phyloP scores from a whole-genome alignment of 2,888 invertebrate species.

The Trypoxylon attenuatum region DNA sequence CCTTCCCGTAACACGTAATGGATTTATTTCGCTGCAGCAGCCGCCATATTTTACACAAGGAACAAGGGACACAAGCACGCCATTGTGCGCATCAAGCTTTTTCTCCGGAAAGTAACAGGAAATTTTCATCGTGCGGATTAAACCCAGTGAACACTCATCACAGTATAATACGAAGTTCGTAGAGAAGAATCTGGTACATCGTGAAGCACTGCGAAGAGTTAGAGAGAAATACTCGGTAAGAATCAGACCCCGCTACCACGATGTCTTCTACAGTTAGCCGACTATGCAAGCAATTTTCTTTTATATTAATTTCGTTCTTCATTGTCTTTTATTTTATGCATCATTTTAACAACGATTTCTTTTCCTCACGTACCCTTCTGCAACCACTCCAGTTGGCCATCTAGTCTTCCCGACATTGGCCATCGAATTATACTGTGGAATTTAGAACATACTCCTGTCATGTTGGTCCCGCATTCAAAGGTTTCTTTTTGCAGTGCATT shows the following conservation, averaged over 20 bases:
- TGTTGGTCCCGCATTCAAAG: background rate
- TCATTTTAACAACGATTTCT: too few species aligned
- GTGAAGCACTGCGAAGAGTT: background rate
- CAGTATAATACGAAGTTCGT: too few species aligned
- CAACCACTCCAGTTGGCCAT: too few species aligned
- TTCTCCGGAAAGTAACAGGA: slow-evolving; percentile 18
- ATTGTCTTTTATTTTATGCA: too few species aligned
- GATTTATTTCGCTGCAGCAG: slow-evolving; percentile 21
- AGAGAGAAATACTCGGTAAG: background rate
- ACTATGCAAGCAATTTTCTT: background rate
- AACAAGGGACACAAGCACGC: slow-evolving; percentile 51
- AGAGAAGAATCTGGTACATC: background rate
- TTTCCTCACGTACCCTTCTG: too few species aligned
- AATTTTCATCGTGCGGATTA: background rate
- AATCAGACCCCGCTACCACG: background rate
- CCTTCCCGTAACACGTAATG: slow-evolving; percentile 40
- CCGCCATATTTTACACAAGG: slow-evolving; percentile 52
- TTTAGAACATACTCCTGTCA: slow-evolving; percentile 1
- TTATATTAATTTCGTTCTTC: background rate
- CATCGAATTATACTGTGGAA: background rate
- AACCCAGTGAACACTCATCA: too few species aligned
- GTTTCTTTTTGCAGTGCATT: background rate
- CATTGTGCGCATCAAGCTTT: slow-evolving; percentile 52
- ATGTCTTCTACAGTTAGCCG: background rate
- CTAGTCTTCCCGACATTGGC: background rate